A percentile compares a stretch with the other conserved stretches of the same genome.
These are phyloP conservation scores for Lepilemur ruficaudatus DNA, from an alignment of 2,797 vertebrate species.

Conservation along the genomic window DNA sequence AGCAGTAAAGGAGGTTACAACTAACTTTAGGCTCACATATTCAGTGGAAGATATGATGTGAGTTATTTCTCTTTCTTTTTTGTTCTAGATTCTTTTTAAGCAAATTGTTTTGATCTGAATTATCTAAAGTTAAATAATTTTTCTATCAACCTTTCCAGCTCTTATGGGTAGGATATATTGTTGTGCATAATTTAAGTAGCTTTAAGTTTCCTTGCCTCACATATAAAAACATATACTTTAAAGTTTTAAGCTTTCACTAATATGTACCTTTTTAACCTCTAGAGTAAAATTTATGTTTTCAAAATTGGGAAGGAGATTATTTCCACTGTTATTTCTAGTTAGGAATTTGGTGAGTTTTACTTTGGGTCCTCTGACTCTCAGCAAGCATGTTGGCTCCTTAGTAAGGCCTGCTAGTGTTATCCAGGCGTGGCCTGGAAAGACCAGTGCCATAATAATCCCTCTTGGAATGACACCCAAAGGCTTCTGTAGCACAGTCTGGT, in stretches of 20 bases:
- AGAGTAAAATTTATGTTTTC: background rate
- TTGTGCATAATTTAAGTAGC: background rate
- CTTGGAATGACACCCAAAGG: background rate
- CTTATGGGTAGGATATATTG: background rate
- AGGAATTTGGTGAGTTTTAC: background rate
- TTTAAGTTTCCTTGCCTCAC: background rate
- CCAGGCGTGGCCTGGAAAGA: background rate
- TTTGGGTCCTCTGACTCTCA: background rate
- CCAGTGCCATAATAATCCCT: background rate
- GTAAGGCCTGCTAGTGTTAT: background rate
- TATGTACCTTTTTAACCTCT: background rate
- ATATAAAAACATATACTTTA: background rate
- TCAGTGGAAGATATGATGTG: background rate
- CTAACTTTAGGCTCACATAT: background rate
- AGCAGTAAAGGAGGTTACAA: background rate
- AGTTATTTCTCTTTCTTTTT: background rate
- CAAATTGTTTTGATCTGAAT: background rate
- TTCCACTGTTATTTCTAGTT: background rate
- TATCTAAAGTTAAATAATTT: conserved; percentile 1
- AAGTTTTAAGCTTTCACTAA: background rate
- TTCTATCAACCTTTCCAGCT: background rate
- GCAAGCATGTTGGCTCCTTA: background rate
- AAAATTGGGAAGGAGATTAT: background rate
- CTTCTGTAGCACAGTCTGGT: background rate
- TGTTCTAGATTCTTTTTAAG: background rate